Percentiles rank a stretch among this genome's conserved stretches.
These are phyloP conservation scores for Strix uralensis DNA, from an alignment of 2,113 vertebrate genomes.

Conservation along the genomic window DNA sequence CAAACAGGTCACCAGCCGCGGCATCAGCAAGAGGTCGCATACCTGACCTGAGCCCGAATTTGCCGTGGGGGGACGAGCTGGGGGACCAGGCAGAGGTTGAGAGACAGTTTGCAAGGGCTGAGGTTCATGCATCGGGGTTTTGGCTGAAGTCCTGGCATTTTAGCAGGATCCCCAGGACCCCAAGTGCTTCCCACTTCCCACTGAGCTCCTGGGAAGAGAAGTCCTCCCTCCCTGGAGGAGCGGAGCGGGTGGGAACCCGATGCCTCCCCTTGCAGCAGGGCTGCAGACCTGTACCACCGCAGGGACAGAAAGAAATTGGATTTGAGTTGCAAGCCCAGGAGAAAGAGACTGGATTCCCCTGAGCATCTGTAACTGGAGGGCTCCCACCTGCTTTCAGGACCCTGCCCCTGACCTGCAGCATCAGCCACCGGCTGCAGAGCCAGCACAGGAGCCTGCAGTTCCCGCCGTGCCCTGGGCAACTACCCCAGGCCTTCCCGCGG, in stretches of 20 bases:
- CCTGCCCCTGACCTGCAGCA: background rate
- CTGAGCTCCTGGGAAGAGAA: background rate
- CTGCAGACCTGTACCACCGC: background rate
- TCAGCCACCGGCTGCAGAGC: background rate
- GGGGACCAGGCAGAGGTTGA: background rate
- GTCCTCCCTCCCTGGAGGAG: background rate
- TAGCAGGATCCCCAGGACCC: background rate
- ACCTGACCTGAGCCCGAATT: conserved; percentile 51
- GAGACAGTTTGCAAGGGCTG: fast-evolving
- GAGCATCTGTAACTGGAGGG: background rate
- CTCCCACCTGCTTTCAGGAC: background rate
- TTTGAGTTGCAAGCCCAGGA: background rate
- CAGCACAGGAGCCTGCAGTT: background rate
- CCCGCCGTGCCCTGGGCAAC: background rate
- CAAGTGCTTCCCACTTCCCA: background rate
- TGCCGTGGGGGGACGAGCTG: fast-evolving
- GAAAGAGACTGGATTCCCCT: background rate
- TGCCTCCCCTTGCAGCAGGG: background rate
- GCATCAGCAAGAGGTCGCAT: conserved; percentile 51
- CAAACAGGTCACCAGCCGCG: conserved; percentile 47
- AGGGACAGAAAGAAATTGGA: fast-evolving
- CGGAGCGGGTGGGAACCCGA: fast-evolving
- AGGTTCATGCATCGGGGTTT: fast-evolving
- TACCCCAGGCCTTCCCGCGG: background rate
- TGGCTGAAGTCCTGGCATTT: background rate